Evolutionary conservation across 2,113 vertebrate species (phyloP), one percentile per base, ranked within the genome.

Genomic region (Gymnogyps californianus): DNA sequence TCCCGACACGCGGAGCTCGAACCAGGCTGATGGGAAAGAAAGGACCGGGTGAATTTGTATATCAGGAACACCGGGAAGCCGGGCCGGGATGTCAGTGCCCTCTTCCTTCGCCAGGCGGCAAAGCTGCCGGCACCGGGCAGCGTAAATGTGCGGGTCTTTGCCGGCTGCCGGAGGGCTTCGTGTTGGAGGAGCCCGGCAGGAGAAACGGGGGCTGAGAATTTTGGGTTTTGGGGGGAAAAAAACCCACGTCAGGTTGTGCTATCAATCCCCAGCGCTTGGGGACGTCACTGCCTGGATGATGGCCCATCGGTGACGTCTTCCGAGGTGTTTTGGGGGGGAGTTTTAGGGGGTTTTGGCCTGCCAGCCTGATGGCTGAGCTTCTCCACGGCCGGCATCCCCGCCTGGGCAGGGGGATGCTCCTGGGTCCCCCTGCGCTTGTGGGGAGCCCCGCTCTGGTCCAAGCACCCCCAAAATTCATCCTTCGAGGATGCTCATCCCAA

Each of bases 291-390:
- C 34, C 67, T 1, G 7, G 38, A 5, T 29, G 44, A 4, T 10
- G 47, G 32, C 74, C 78, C 54, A 8, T 3, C 0, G 0, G 32
- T 17, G 71, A 42, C 0, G 0, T 9, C 25, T 42, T 28, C 38
- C 1, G 15, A 25, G 76, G 52, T 4, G 21, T 25, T 83, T 19
- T 7, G 25, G 54, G 72, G 72, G 38, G 40, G 11, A 29, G 16
- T n/a, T 75, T 25, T 13, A 10, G 22, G 13, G 12, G 2, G 12
- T n/a, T 82, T 40, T 25, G 61, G 57, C 25, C 71, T 21, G 3
- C 8, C 10, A 11, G 34, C 12, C 26, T 1, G 6, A 22, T 6
- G 38, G 21, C 47, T 57, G 75, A 44, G 12, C 16, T 25, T 22
- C 24, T n/a, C 54, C 26, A 1, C 2, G 36, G 12, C 8, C 9